Conservation (phyloP, 2,888 invertebrate genomes). For the Neocrepidodera transversa region DNA sequence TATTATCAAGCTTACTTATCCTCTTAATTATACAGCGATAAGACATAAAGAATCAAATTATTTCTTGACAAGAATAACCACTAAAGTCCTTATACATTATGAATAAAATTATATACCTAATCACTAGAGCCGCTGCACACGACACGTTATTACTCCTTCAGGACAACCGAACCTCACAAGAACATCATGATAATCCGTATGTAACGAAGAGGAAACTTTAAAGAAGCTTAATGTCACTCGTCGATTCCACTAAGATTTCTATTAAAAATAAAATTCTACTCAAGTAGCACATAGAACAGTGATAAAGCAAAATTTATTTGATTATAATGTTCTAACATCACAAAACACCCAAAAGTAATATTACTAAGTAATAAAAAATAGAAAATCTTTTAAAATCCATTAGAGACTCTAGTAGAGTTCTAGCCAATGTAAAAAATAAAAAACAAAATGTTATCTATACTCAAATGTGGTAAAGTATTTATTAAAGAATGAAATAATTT, state of each 20-base stretch:
- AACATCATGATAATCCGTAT: slow-evolving; percentile 21
- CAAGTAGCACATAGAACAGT: not conserved
- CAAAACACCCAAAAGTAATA: too few species aligned
- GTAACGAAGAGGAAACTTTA: slow-evolving; percentile 17
- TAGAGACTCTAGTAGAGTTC: too few species aligned
- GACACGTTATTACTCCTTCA: slow-evolving; percentile 25
- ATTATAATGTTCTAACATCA: too few species aligned
- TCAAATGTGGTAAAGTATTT: too few species aligned
- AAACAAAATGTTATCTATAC: too few species aligned
- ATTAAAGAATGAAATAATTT: too few species aligned
- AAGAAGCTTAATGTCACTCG: slow-evolving; percentile 14
- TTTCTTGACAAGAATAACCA: not conserved
- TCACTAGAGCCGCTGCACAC: not conserved
- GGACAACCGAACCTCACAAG: slow-evolving; percentile 5
- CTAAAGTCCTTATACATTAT: not conserved
- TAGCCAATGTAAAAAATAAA: too few species aligned
- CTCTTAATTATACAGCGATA: not conserved
- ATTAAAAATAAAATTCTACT: not conserved
- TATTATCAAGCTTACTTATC: too few species aligned
- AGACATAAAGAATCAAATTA: not conserved
- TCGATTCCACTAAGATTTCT: slow-evolving; percentile 1
- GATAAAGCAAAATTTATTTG: too few species aligned
- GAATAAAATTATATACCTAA: not conserved
- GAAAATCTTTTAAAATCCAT: too few species aligned
- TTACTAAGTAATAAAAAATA: too few species aligned